phyloP scores from a whole-genome alignment of 2,113 vertebrate species.

The Corythaixoides concolor region DNA sequence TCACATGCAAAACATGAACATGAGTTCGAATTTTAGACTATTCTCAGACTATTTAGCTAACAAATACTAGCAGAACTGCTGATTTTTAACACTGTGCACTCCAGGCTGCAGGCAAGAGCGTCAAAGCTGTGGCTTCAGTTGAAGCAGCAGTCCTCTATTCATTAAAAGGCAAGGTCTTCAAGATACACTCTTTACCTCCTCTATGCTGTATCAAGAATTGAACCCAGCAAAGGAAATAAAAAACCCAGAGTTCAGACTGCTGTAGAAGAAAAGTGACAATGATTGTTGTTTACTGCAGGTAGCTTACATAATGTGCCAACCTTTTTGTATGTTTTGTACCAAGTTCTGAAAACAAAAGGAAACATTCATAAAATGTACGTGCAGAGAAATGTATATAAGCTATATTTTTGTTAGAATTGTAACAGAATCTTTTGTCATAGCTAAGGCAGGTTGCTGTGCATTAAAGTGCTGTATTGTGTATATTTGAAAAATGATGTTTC shows the following conservation, averaged over 20 bases:
- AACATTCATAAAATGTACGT: conserved; percentile 61
- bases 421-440: conserved; percentile 59
- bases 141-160: background rate
- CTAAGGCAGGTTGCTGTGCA: conserved; percentile 57
- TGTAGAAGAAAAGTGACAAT: conserved; percentile 17
- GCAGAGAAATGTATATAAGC: conserved; percentile 75
- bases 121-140: conserved; percentile 1
- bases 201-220: background rate
- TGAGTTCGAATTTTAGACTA: conserved; percentile 51
- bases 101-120: conserved; percentile 32
- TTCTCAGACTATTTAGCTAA: conserved; percentile 35
- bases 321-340: conserved; percentile 79
- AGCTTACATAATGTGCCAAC: conserved; percentile 73
- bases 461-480: conserved; percentile 55
- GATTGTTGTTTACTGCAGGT: conserved; percentile 19
- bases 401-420: conserved; percentile 80
- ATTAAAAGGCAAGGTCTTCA: background rate
- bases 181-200: background rate
- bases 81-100: conserved; percentile 59
- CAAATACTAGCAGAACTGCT: conserved; percentile 26
- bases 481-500: conserved; percentile 60
- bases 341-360: conserved; percentile 63
- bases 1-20: conserved; percentile 38
- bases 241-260: background rate
- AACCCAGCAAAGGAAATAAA: background rate